Base-by-base conservation (phyloP, 2,113 vertebrate species). In the Actenoides hombroni region DNA sequence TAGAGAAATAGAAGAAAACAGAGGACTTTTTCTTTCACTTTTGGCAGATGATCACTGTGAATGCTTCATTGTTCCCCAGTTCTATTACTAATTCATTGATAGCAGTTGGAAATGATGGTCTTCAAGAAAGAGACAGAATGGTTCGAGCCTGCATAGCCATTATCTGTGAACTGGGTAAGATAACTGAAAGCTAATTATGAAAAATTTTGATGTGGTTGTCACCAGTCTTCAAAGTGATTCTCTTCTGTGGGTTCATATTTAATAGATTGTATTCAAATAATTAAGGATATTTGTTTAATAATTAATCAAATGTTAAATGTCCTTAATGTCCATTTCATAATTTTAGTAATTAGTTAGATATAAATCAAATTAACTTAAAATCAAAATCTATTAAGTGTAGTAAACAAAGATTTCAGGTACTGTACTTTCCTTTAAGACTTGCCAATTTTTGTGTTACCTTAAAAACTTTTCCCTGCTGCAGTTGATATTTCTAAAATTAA, bases 61-160 rank as follows among this genome's bases (percentile, higher is more conserved):
- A 99, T 95, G 99, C 99, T 88, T 98, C 99, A 97, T 97, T 99
- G 77, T 99, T 99, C 97, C 99, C 99, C 96, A 99, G 98, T 95
- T 99, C 99, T 85, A 98, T 99, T 95, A 98, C 99, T 73, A 99
- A 99, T 98, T 99, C 99, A 77, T 98, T 99, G 85, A 99, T 99
- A 90, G 99, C 99, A 29, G 99, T 99, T 97, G 99, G 99, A 95
- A 99, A 99, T 3, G 99, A 99, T 92, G 99, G 99, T 74, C 99
- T 99, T 82, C 99, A 99, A 95, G 99, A 99, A 97, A 98, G 99
- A 94, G 99, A 99, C 96, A 98, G 99, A 92, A 99, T 99, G 99
- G 99, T 99, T 91, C 99, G 99, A 35, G 99, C 99, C 3, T 99
- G 99, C 97, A 99, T 99, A 90, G 99, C 99, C 92, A 99, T 99